A percentile compares a stretch with the other conserved stretches of the same genome.
These are phyloP conservation scores for Gasteruption jaculator DNA, from an alignment of 2,888 invertebrate genomes.

Conservation along the genomic window DNA sequence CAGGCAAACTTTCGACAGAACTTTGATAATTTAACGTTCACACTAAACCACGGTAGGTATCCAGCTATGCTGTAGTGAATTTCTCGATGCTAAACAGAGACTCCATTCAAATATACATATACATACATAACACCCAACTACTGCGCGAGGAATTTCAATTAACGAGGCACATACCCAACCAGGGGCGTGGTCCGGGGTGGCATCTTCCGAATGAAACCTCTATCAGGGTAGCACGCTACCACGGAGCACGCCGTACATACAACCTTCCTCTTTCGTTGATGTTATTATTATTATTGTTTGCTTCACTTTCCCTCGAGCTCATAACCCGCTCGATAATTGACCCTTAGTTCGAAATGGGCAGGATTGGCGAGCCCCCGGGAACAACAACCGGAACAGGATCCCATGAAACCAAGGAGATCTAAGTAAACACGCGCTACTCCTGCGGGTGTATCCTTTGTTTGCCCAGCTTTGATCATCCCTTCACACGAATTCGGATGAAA, in stretches of 20 bases:
- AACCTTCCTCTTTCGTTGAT: constrained; percentile 13
- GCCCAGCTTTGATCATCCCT: too few relatives aligned
- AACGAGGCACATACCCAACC: too few relatives aligned
- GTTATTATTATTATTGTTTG: constrained; percentile 27
- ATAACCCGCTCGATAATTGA: constrained; percentile 29
- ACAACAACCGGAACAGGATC: constrained; percentile 45
- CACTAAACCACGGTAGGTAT: too few relatives aligned
- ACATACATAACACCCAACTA: too few relatives aligned
- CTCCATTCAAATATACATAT: too few relatives aligned
- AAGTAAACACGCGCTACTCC: constrained; percentile 17
- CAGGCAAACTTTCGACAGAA: too few relatives aligned
- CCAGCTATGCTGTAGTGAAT: too few relatives aligned
- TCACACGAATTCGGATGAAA: too few relatives aligned
- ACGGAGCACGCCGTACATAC: constrained; percentile 18
- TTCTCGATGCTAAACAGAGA: too few relatives aligned
- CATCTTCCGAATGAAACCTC: constrained; percentile 45
- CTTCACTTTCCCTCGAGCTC: constrained; percentile 25
- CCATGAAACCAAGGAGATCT: constrained; percentile 35
- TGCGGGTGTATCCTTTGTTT: constrained; percentile 19
- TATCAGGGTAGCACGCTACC: constrained; percentile 41
- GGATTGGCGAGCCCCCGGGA: constrained; percentile 44
- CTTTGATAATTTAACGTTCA: too few relatives aligned
- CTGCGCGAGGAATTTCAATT: too few relatives aligned
- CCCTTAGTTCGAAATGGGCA: constrained; percentile 30
- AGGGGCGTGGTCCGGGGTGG: constrained; percentile 47